A percentile compares a stretch with the other conserved stretches of the same genome.
phyloP scores from a whole-genome alignment of 2,113 vertebrate species.

The Varanus komodoensis region DNA sequence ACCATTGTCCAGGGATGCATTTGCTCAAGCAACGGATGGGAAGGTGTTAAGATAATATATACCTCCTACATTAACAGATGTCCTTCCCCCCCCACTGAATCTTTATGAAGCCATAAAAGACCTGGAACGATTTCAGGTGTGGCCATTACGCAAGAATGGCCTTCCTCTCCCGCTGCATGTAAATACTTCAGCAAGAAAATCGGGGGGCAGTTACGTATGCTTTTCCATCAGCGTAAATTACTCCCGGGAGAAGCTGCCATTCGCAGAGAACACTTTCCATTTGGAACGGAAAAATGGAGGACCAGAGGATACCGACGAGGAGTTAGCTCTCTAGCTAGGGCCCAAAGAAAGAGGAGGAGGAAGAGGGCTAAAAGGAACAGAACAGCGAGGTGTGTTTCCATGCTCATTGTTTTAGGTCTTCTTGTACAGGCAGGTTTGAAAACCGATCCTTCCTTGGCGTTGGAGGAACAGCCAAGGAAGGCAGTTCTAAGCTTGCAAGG shows the following conservation, averaged over 20 bases:
- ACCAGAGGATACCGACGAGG: constrained; percentile 66
- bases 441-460: constrained; percentile 65
- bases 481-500: not conserved
- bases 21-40: constrained; percentile 61
- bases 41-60: constrained; percentile 64
- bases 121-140: constrained; percentile 68
- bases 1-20: constrained; percentile 36
- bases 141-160: constrained; percentile 61
- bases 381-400: constrained; percentile 39
- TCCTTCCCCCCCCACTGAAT: constrained; percentile 63
- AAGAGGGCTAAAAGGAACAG: constrained; percentile 24
- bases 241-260: constrained; percentile 68
- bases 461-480: not conserved
- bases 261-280: constrained; percentile 64
- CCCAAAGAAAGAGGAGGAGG: not conserved
- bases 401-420: constrained; percentile 60
- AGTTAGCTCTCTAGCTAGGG: not conserved
- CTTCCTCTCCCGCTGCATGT: constrained; percentile 53
- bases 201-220: constrained; percentile 67
- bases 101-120: constrained; percentile 75
- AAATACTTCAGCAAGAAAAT: constrained; percentile 75
- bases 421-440: constrained; percentile 63
- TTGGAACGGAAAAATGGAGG: constrained; percentile 69
- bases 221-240: constrained; percentile 73
- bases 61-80: constrained; percentile 71